Percentiles rank a stretch among this genome's conserved stretches.
phyloP scores from a whole-genome alignment of 2,797 vertebrate species.

The Parambassis ranga region DNA sequence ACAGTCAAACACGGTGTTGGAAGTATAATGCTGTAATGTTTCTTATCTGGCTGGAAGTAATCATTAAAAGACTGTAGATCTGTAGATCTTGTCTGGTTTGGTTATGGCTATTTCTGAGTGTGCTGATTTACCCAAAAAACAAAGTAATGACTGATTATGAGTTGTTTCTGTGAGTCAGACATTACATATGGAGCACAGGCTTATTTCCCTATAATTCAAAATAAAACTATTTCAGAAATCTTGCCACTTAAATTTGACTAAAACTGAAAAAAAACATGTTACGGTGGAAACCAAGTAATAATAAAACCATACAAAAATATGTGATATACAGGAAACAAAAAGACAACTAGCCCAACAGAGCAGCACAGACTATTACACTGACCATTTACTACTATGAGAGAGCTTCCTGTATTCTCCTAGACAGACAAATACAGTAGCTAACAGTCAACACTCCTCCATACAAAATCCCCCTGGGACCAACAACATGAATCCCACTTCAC shows the following conservation, averaged over 20 bases:
- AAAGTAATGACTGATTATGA: conserved; percentile 2
- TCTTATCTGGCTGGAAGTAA: no score
- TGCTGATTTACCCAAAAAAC: conserved; percentile 9
- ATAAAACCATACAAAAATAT: no score
- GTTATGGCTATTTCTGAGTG: not conserved
- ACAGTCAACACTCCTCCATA: conserved; percentile 2
- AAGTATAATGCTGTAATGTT: no score
- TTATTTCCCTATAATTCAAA: conserved; percentile 6
- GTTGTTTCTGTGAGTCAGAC: conserved; percentile 14
- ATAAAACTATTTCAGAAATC: not conserved
- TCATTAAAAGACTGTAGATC: no score
- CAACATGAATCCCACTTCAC: conserved; percentile 7
- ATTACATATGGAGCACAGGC: conserved; percentile 6
- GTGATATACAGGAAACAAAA: not conserved
- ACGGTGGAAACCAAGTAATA: no score
- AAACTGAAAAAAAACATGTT: not conserved
- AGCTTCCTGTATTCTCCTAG: conserved; percentile 21
- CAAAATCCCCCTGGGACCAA: not conserved
- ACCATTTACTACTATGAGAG: conserved; percentile 29
- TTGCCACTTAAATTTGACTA: not conserved
- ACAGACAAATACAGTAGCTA: conserved; percentile 18
- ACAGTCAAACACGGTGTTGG: no score
- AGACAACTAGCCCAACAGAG: not conserved
- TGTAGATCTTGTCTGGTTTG: not conserved
- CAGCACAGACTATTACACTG: conserved; percentile 1